A percentile compares a stretch with the other conserved stretches of the same genome.
Evolutionary conservation across 2,888 invertebrate species (phyloP).

Genomic region (Cordilura impudica): DNA sequence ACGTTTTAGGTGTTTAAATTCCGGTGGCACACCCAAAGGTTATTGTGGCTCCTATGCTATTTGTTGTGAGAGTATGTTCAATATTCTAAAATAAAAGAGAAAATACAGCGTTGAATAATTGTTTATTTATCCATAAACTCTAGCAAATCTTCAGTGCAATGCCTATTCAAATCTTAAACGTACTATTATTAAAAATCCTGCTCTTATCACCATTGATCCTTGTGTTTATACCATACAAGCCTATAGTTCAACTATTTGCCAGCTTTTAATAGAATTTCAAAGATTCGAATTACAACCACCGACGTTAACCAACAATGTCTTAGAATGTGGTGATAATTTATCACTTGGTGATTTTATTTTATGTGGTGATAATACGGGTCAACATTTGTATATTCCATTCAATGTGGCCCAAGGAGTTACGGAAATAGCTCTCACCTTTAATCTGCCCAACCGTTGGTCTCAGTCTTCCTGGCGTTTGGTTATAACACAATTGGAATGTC

Average conservation of each 20-base stretch:
- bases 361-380: slow-evolving; percentile 82
- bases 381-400: slow-evolving; percentile 79
- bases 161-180: slow-evolving; percentile 71
- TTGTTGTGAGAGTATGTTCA: slow-evolving; percentile 75
- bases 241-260: slow-evolving; percentile 73
- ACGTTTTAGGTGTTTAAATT: slow-evolving; percentile 73
- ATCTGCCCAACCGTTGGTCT: slow-evolving; percentile 76
- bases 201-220: slow-evolving; percentile 53
- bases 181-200: slow-evolving; percentile 73
- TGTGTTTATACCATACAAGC: slow-evolving; percentile 74
- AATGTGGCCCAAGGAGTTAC: slow-evolving; percentile 71
- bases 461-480: slow-evolving; percentile 80
- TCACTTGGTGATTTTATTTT: slow-evolving; percentile 73
- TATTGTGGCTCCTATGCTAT: slow-evolving; percentile 75
- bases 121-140: too few relatives aligned
- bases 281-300: slow-evolving; percentile 70
- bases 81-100: not conserved
- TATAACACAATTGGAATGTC: slow-evolving; percentile 82
- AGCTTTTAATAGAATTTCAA: slow-evolving; percentile 74
- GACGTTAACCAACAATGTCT: slow-evolving; percentile 45
- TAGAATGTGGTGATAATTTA: slow-evolving; percentile 71
- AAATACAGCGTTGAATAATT: too few relatives aligned
- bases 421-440: slow-evolving; percentile 78
- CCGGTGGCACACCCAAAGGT: slow-evolving; percentile 73
- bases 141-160: slow-evolving; percentile 74